These are phyloP conservation scores for Oreocharis arfaki DNA, from an alignment of 2,113 vertebrate genomes.

Conservation along the genomic window DNA sequence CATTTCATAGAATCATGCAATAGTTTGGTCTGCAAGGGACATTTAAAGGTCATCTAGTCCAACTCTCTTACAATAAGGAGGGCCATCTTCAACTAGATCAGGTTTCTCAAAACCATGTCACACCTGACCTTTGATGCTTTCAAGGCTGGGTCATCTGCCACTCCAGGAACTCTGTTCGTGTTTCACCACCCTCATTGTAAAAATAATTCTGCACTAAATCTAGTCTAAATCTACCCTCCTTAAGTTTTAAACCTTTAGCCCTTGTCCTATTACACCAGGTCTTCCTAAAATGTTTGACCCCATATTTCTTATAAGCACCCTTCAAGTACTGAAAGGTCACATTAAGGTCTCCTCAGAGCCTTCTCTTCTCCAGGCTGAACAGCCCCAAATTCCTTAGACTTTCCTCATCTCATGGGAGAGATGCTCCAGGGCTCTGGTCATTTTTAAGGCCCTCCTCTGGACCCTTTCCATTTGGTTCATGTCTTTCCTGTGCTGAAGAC, in stretches of 20 bases:
- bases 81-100: background rate
- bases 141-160: background rate
- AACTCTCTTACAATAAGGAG: background rate
- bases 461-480: background rate
- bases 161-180: background rate
- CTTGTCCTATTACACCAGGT: background rate
- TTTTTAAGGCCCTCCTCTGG: background rate
- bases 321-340: background rate
- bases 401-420: background rate
- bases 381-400: background rate
- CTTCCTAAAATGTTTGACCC: background rate
- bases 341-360: background rate
- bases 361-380: background rate
- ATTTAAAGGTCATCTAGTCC: background rate
- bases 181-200: background rate
- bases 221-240: background rate
- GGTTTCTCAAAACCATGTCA: background rate
- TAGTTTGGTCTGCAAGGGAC: background rate
- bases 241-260: background rate
- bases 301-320: background rate
- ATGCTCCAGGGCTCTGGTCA: background rate
- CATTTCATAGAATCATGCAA: background rate
- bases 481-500: background rate
- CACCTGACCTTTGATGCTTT: background rate
- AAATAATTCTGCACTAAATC: background rate